phyloP scores from a whole-genome alignment of 2,113 vertebrate species.

The Pollimyrus isidori region DNA sequence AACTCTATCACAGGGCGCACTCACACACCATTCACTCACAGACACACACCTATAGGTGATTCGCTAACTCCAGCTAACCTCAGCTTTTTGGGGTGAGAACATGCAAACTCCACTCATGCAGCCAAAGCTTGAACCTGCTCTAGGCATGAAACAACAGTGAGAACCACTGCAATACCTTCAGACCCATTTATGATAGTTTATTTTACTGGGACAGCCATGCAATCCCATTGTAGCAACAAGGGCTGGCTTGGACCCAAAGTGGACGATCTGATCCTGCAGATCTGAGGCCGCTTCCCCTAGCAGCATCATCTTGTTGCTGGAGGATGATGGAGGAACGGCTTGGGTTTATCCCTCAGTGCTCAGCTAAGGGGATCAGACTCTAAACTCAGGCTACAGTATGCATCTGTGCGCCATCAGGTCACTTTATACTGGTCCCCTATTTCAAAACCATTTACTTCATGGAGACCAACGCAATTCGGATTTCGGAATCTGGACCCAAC shows the following conservation, averaged over 20 bases:
- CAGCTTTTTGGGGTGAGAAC: not conserved
- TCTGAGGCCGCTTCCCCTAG: not conserved
- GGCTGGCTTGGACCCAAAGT: not conserved
- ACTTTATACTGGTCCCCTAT: too few relatives aligned
- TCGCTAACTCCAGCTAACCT: not conserved
- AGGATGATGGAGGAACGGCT: not conserved
- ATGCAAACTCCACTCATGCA: not conserved
- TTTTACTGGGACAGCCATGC: not conserved
- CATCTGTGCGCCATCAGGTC: not conserved
- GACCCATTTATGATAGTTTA: not conserved
- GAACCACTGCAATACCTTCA: not conserved
- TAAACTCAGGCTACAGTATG: not conserved
- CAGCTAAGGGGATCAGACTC: not conserved
- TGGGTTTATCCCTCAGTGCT: not conserved
- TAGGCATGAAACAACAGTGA: not conserved
- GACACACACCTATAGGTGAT: not conserved
- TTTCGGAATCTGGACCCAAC: not conserved
- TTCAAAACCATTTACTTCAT: not conserved
- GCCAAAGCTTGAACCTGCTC: not conserved
- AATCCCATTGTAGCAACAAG: not conserved
- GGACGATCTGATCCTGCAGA: not conserved
- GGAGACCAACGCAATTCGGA: not conserved
- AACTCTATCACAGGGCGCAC: not conserved
- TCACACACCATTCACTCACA: not conserved
- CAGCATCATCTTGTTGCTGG: not conserved